A percentile compares a stretch with the other conserved stretches of the same genome.
Evolutionary conservation across 2,888 invertebrate species (phyloP).

Genomic region (Caenorhabditis drosophilae): DNA sequence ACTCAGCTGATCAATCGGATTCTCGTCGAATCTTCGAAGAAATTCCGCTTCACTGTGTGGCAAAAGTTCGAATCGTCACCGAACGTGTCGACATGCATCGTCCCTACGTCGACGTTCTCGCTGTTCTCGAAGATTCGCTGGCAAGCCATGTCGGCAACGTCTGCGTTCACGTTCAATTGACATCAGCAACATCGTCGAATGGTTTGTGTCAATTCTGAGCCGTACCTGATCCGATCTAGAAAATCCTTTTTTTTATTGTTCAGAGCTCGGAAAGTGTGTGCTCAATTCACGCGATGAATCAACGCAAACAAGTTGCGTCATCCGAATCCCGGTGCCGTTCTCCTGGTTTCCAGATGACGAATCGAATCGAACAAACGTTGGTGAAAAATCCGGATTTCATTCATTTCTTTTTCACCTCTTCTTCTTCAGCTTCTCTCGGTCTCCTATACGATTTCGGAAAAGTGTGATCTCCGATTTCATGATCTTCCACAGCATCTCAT

Average conservation of each 20-base stretch:
- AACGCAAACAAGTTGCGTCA: conserved; percentile 51
- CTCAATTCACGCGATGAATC: conserved; percentile 42
- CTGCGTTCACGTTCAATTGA: conserved; percentile 60
- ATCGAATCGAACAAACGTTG: conserved; percentile 7
- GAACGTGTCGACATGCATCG: conserved; percentile 48
- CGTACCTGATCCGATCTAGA: no score
- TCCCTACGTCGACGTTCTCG: conserved; percentile 64
- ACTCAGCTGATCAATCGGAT: conserved; percentile 31
- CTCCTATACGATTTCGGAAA: conserved; percentile 46
- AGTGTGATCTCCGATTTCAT: conserved; percentile 49
- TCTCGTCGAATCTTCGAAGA: conserved; percentile 40
- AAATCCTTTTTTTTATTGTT: no score
- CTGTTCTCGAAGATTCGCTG: conserved; percentile 53
- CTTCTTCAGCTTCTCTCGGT: conserved; percentile 40
- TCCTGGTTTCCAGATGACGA: conserved; percentile 50
- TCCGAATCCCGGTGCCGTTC: conserved; percentile 60
- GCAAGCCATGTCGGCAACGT: conserved; percentile 45
- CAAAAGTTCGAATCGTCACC: conserved; percentile 46
- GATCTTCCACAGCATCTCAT: conserved; percentile 45
- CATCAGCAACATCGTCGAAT: conserved; percentile 30
- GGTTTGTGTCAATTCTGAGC: no score
- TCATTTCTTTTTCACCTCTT: no score
- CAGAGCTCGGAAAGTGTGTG: conserved; percentile 41
- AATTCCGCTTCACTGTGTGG: conserved; percentile 49
- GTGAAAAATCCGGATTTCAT: no score